A percentile compares a stretch with the other conserved stretches of the same genome.
Conservation (phyloP, 2,113 vertebrate genomes). For the Gymnobelideus leadbeateri region DNA sequence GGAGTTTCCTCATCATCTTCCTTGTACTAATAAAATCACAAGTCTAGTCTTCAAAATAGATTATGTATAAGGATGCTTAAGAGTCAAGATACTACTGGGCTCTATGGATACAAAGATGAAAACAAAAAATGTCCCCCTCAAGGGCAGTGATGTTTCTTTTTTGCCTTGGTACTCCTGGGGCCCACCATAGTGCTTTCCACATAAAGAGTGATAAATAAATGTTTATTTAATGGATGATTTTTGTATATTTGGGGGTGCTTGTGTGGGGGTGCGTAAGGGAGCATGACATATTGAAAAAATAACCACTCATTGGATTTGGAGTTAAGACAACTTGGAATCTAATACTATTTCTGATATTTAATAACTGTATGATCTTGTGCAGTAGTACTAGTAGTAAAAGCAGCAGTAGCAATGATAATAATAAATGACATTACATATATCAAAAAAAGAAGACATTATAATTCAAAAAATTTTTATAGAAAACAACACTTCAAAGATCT, state of each 20-base stretch:
- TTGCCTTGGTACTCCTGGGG: neutral
- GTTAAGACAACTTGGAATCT: neutral
- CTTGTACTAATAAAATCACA: neutral
- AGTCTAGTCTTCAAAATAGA: neutral
- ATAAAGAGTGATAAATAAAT: neutral
- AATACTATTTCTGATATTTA: neutral
- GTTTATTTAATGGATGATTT: neutral
- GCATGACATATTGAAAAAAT: neutral
- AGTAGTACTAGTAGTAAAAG: neutral
- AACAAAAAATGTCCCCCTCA: neutral
- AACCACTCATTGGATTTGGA: neutral
- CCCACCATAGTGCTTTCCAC: neutral
- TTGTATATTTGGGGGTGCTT: neutral
- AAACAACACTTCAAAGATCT: neutral
- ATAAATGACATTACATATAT: neutral
- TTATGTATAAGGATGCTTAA: conserved; percentile 14
- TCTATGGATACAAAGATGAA: neutral
- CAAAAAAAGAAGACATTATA: neutral
- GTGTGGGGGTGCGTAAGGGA: neutral
- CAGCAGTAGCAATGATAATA: neutral
- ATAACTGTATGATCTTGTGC: neutral
- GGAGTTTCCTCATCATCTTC: neutral
- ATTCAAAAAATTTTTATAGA: neutral
- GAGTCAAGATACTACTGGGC: neutral
- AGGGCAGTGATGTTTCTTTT: neutral